Conservation (phyloP, 2,113 vertebrate genomes). For the Indri indri region DNA sequence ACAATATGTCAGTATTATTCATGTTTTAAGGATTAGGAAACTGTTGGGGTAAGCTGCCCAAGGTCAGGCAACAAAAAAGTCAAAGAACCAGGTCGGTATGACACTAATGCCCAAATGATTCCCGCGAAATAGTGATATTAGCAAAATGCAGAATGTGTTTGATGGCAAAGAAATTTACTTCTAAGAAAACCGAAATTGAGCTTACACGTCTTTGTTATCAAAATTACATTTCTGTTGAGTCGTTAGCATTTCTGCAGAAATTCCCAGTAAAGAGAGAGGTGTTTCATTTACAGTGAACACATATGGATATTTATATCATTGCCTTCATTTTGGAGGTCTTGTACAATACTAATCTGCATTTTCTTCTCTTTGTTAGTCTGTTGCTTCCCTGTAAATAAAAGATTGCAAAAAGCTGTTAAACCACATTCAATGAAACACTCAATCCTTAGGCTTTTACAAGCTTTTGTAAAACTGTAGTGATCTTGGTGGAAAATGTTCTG, state of each 20-base stretch:
- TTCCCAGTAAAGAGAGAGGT: conserved; percentile 12
- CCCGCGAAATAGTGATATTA: background rate
- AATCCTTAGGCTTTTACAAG: conserved; percentile 54
- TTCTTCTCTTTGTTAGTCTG: conserved; percentile 55
- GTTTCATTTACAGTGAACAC: conserved; percentile 35
- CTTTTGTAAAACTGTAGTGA: conserved; percentile 63
- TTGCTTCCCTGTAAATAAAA: conserved; percentile 60
- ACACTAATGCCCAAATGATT: background rate
- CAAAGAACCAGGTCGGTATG: background rate
- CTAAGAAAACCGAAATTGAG: conserved; percentile 19
- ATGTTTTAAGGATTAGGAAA: background rate
- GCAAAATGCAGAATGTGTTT: conserved; percentile 1
- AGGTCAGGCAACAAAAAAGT: background rate
- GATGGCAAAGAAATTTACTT: conserved; percentile 21
- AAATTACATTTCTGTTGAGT: conserved; percentile 54
- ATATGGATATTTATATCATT: background rate
- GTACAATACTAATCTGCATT: conserved; percentile 2
- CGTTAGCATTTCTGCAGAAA: conserved; percentile 24
- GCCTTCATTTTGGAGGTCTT: background rate
- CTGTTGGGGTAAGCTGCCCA: background rate
- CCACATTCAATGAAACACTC: conserved; percentile 46
- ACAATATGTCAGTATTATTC: background rate
- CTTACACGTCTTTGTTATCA: conserved; percentile 26
- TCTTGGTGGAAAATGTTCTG: conserved; percentile 46
- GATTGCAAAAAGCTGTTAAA: conserved; percentile 52